A percentile compares a stretch with the other conserved stretches of the same genome.
phyloP scores from a whole-genome alignment of 2,113 vertebrate species.

The Menura novaehollandiae region DNA sequence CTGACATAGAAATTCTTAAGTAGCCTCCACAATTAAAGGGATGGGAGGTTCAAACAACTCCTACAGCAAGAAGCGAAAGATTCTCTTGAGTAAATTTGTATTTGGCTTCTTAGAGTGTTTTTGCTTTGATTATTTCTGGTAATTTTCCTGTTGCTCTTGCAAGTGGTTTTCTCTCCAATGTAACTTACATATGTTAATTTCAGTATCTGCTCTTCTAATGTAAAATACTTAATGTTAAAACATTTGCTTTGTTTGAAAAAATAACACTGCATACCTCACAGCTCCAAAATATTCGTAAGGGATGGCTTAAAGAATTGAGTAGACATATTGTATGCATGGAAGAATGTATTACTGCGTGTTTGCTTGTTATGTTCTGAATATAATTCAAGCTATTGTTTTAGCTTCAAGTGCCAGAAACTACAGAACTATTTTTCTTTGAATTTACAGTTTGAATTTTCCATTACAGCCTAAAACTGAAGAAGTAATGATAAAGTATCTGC shows the following conservation, averaged over 20 bases:
- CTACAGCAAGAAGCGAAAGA: slow-evolving; percentile 1
- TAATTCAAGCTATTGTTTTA: not conserved
- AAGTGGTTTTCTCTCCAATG: not conserved
- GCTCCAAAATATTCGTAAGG: not conserved
- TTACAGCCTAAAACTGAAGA: not conserved
- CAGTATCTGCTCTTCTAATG: not conserved
- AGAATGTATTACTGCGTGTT: not conserved
- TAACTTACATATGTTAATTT: not conserved
- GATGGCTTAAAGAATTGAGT: not conserved
- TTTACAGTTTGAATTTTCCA: not conserved
- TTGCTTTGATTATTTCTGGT: slow-evolving; percentile 40
- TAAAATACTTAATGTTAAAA: not conserved
- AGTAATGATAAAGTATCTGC: not conserved
- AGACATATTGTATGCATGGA: not conserved
- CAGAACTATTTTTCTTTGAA: not conserved
- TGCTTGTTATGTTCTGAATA: not conserved
- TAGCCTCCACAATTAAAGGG: slow-evolving; percentile 17
- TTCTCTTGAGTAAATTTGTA: slow-evolving; percentile 23
- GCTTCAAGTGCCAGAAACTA: not conserved
- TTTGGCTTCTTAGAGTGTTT: slow-evolving; percentile 38
- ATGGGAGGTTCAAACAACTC: slow-evolving; percentile 27
- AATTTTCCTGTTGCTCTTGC: slow-evolving; percentile 30
- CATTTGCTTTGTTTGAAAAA: not conserved
- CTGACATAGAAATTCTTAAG: slow-evolving; percentile 52
- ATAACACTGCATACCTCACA: not conserved